These are phyloP conservation scores for Diarsia rubi DNA, from an alignment of 2,888 invertebrate species.

Conservation along the genomic window DNA sequence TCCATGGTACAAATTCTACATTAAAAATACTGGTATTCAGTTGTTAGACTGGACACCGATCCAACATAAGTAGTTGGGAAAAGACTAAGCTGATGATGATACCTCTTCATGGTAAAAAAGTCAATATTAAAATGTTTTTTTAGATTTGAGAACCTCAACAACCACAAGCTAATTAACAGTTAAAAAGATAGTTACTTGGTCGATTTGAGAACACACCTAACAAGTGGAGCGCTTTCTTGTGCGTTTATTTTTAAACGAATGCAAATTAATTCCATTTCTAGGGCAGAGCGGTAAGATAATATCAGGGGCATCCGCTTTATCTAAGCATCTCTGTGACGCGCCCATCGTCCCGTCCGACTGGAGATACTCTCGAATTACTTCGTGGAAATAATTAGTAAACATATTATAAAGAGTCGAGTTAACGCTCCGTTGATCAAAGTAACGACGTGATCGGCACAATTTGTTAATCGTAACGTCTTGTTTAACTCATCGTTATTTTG, in stretches of 20 bases:
- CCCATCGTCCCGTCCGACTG: constrained; percentile 70
- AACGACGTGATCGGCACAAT: constrained; percentile 66
- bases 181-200: constrained; percentile 68
- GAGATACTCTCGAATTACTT: constrained; percentile 74
- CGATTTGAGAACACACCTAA: constrained; percentile 72
- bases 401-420: constrained; percentile 70
- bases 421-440: constrained; percentile 71
- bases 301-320: constrained; percentile 78
- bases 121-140: constrained; percentile 11
- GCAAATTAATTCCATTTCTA: constrained; percentile 83
- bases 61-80: background rate
- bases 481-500: constrained; percentile 63
- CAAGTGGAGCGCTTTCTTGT: constrained; percentile 73
- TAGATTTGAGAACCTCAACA: constrained; percentile 49
- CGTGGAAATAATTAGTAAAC: constrained; percentile 77
- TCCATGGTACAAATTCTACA: background rate
- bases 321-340: constrained; percentile 77
- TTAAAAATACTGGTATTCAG: background rate
- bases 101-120: constrained; percentile 7
- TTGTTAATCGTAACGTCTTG: constrained; percentile 70
- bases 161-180: constrained; percentile 65
- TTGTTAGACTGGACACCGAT: background rate
- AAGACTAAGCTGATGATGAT: background rate
- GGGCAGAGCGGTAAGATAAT: constrained; percentile 79
- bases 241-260: constrained; percentile 76